These are phyloP conservation scores for Heterodera schachtii DNA, from an alignment of 1,140 invertebrate genomes.

Conservation along the genomic window DNA sequence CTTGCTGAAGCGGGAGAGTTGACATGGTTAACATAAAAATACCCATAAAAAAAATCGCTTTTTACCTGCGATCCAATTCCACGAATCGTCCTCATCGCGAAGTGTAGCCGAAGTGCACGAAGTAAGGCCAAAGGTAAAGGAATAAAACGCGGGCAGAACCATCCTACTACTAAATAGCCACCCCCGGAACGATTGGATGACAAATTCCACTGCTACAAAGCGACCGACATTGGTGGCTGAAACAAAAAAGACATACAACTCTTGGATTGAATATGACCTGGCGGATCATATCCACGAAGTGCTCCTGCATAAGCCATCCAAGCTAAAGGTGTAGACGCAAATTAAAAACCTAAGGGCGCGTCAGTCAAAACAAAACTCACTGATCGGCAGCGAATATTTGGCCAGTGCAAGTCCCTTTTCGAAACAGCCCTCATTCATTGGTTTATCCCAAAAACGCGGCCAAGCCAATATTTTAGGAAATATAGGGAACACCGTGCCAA, in stretches of 20 bases:
- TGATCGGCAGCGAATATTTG: conserved; percentile 54
- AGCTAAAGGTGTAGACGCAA: background rate
- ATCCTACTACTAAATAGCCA: background rate
- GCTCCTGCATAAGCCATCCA: background rate
- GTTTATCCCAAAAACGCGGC: conserved; percentile 62
- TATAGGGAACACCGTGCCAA: background rate
- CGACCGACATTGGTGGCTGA: no score
- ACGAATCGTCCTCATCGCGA: conserved; percentile 54
- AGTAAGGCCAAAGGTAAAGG: conserved; percentile 53
- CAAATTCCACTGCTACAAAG: no score
- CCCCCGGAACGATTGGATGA: no score
- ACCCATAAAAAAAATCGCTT: no score
- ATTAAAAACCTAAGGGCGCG: no score
- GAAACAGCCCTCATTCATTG: conserved; percentile 61
- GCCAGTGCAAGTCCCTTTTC: conserved; percentile 54
- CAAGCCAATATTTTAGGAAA: conserved; percentile 37
- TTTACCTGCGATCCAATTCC: conserved; percentile 27
- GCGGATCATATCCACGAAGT: no score
- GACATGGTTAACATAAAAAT: no score
- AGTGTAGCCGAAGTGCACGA: conserved; percentile 53
- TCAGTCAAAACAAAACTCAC: conserved; percentile 43
- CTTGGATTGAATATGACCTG: no score
- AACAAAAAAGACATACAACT: background rate
- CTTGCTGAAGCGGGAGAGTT: background rate
- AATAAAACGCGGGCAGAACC: conserved; percentile 45